Evolutionary conservation across 2,888 invertebrate species (phyloP).

Genomic region (Acleris literana): DNA sequence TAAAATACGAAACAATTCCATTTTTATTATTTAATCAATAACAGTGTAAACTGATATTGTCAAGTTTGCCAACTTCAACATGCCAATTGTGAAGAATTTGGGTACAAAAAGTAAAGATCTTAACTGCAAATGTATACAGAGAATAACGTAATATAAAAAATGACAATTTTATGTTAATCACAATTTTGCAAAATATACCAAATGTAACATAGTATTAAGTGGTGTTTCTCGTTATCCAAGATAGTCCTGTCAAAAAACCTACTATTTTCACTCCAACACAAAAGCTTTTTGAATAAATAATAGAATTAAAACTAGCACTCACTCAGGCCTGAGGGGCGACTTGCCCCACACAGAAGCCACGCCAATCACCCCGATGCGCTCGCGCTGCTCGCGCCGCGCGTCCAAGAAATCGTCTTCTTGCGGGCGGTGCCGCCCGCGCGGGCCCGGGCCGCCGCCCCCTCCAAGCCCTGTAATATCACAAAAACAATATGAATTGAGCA

Average conservation of each 20-base stretch:
- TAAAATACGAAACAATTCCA: conserved; percentile 41
- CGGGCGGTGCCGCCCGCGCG: conserved; percentile 40
- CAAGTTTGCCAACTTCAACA: background rate
- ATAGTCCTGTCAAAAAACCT: too few species aligned
- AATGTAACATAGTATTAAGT: too few species aligned
- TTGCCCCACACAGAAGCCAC: conserved; percentile 89
- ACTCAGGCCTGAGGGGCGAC: conserved; percentile 88
- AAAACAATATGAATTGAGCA: background rate
- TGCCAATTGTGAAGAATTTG: background rate
- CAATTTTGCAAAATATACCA: too few species aligned
- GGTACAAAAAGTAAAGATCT: too few species aligned
- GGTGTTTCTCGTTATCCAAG: too few species aligned
- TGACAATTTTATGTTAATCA: too few species aligned
- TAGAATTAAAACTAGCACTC: conserved; percentile 50
- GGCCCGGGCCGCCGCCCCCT: conserved; percentile 10
- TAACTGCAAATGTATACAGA: too few species aligned
- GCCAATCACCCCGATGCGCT: conserved; percentile 88
- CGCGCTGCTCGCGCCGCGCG: conserved; percentile 88
- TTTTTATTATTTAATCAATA: background rate
- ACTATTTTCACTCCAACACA: too few species aligned
- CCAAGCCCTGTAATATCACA: conserved; percentile 1
- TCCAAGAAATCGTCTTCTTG: conserved; percentile 88
- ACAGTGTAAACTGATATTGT: background rate
- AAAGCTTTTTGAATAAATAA: too few species aligned
- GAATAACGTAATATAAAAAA: too few species aligned